Conservation (phyloP, 2,888 invertebrate genomes). For the Cyclophora punctaria region DNA sequence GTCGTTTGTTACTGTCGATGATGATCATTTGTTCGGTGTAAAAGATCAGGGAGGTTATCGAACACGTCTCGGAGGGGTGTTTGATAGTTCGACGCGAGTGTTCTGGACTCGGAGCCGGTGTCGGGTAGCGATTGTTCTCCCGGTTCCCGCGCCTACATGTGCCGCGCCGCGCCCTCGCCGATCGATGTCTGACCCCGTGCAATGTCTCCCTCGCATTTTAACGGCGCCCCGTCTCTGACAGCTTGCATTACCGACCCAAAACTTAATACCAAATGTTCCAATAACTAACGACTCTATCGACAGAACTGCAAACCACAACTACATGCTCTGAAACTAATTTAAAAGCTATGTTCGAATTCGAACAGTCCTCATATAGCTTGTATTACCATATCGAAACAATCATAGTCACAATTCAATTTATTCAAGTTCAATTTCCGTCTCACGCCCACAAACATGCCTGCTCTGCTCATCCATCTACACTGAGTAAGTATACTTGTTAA, state of each 20-base stretch:
- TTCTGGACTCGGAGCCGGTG: conserved; percentile 15
- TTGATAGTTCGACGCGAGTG: conserved; percentile 13
- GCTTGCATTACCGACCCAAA: neutral
- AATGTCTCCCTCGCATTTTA: conserved; percentile 51
- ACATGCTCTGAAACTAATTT: conserved; percentile 21
- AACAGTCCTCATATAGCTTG: conserved; percentile 28
- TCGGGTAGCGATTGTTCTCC: conserved; percentile 37
- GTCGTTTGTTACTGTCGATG: conserved; percentile 18
- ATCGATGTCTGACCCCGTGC: conserved; percentile 66
- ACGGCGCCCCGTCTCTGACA: conserved; percentile 20
- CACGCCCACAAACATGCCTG: conserved; percentile 45
- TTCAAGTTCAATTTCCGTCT: conserved; percentile 53
- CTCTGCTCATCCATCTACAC: conserved; percentile 46
- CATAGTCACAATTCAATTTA: conserved; percentile 60
- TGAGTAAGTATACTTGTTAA: conserved; percentile 29
- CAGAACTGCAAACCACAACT: conserved; percentile 30
- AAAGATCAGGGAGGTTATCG: conserved; percentile 14
- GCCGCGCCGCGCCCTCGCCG: conserved; percentile 38
- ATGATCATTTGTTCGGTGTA: conserved; percentile 21
- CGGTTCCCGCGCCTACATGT: conserved; percentile 30
- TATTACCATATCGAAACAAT: conserved; percentile 49
- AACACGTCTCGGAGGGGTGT: conserved; percentile 20
- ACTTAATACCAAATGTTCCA: neutral
- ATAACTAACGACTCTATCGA: neutral
- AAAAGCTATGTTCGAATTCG: conserved; percentile 24